Evolutionary conservation across 2,888 invertebrate species (phyloP).

Genomic region (Zaprionus lineosus): DNA sequence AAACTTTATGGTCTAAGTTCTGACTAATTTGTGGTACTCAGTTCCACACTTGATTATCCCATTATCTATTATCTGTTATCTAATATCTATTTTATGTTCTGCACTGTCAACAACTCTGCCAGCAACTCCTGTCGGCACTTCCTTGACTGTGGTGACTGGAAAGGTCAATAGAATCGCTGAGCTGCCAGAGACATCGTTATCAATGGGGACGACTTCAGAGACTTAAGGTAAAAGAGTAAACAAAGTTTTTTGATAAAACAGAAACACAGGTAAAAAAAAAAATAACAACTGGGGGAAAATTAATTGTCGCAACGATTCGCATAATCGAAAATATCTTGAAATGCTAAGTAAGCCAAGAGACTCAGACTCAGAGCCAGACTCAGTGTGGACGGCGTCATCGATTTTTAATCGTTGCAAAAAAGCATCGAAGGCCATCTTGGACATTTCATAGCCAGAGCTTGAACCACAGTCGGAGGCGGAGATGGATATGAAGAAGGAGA

Average conservation of each 20-base stretch:
- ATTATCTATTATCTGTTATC: too few species aligned
- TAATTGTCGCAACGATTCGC: constrained; percentile 60
- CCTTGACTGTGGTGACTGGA: too few species aligned
- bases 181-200: constrained; percentile 38
- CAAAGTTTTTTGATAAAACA: constrained; percentile 28
- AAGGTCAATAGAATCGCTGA: constrained; percentile 38
- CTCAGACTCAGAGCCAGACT: constrained; percentile 1
- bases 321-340: constrained; percentile 61
- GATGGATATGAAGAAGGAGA: constrained; percentile 7
- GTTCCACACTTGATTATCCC: too few species aligned
- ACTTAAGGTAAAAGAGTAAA: constrained; percentile 23
- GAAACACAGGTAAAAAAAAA: not conserved
- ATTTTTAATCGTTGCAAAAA: constrained; percentile 73
- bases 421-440: constrained; percentile 72
- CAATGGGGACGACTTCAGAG: constrained; percentile 11
- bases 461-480: constrained; percentile 17
- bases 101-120: too few species aligned
- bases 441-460: constrained; percentile 60
- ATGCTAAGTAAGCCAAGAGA: constrained; percentile 55
- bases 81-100: too few species aligned
- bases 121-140: too few species aligned
- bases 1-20: too few species aligned
- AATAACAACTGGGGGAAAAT: constrained; percentile 6
- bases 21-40: too few species aligned
- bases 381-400: constrained; percentile 54